phyloP scores from a whole-genome alignment of 2,113 vertebrate genomes.

The Amazona vittata region DNA sequence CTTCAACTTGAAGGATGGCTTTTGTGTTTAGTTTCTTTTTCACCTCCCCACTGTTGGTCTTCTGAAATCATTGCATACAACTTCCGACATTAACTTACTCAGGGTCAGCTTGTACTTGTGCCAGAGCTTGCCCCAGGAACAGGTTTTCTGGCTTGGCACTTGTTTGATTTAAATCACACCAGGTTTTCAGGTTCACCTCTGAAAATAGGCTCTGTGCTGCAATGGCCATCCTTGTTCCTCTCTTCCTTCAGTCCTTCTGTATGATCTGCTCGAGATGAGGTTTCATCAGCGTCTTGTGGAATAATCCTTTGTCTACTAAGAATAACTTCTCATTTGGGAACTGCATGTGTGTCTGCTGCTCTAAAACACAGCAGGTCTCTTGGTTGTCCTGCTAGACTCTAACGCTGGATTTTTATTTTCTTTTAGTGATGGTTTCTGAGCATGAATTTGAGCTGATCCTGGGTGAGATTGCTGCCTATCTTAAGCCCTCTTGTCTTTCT shows the following conservation, averaged over 20 bases:
- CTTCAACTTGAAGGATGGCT: neutral
- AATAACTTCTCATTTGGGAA: neutral
- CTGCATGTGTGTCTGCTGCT: neutral
- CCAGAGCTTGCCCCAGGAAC: fast-evolving
- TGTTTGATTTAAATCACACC: too few species aligned
- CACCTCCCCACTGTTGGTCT: neutral
- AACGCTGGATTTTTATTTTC: neutral
- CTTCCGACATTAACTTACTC: neutral
- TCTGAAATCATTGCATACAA: neutral
- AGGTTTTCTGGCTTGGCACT: neutral
- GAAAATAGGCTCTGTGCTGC: neutral
- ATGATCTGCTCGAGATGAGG: fast-evolving
- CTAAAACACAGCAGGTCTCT: neutral
- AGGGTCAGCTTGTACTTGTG: neutral
- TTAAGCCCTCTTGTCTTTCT: neutral
- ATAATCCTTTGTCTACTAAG: neutral
- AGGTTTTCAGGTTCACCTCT: neutral
- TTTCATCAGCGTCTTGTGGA: neutral
- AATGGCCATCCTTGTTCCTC: neutral
- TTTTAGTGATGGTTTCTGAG: neutral
- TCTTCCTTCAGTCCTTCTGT: neutral
- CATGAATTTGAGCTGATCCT: neutral
- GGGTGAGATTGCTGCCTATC: neutral
- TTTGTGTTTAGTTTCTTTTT: neutral
- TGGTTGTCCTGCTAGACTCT: neutral